Evolutionary conservation across 2,797 vertebrate species (phyloP).

Genomic region (Lithobates pipiens): DNA sequence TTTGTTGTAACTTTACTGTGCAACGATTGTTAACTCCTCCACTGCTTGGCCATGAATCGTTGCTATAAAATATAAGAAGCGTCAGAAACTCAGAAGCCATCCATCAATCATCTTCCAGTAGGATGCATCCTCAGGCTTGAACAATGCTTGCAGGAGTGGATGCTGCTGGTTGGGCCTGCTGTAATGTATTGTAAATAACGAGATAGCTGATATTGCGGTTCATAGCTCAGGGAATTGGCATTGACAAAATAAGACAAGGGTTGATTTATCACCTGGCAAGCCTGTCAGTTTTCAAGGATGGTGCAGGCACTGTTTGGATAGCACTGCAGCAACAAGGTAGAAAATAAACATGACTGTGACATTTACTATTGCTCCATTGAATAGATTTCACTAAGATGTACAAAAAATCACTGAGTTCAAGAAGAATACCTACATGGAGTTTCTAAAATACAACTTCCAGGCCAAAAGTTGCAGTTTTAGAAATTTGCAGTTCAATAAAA

Average conservation of each 20-base stretch:
- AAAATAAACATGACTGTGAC: not conserved
- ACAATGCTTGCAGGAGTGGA: not conserved
- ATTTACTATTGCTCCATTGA: not conserved
- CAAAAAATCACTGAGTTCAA: not conserved
- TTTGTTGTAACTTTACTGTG: not conserved
- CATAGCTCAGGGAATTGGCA: not conserved
- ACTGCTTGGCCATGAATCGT: not conserved
- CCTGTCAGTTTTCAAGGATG: not conserved
- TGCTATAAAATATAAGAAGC: not conserved
- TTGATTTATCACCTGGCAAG: not conserved
- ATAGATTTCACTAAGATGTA: not conserved
- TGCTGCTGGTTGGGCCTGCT: not conserved
- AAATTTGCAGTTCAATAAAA: no score
- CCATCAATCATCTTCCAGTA: constrained; percentile 3
- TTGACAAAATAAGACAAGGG: not conserved
- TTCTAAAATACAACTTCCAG: not conserved
- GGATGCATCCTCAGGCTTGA: not conserved
- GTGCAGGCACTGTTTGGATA: not conserved
- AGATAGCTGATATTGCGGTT: constrained; percentile 4
- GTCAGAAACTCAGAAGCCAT: not conserved
- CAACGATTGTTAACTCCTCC: not conserved
- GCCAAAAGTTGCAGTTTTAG: no score
- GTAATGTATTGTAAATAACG: constrained; percentile 6
- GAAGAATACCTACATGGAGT: no score
- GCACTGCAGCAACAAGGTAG: not conserved